These are phyloP conservation scores for Arothron firmamentum DNA, from an alignment of 2,113 vertebrate species.

Conservation along the genomic window DNA sequence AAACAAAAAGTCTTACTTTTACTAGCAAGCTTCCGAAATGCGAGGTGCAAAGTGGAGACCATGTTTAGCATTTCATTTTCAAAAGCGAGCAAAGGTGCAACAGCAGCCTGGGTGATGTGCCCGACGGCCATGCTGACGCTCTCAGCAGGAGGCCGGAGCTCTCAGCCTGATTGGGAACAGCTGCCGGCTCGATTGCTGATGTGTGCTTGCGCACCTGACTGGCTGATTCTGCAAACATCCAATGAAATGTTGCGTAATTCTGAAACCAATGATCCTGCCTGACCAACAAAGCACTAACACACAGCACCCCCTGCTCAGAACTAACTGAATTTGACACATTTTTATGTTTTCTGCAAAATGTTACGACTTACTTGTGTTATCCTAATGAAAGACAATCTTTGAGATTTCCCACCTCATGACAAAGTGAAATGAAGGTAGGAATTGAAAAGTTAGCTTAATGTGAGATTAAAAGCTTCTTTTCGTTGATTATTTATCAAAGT, in stretches of 20 bases:
- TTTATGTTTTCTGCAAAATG: too few relatives aligned
- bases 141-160: slow-evolving; percentile 20
- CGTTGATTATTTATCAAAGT: too few relatives aligned
- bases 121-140: slow-evolving; percentile 13
- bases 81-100: slow-evolving; percentile 12
- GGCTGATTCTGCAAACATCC: not conserved
- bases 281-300: too few relatives aligned
- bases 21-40: slow-evolving; percentile 59
- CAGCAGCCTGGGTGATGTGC: slow-evolving; percentile 6
- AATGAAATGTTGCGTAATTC: too few relatives aligned
- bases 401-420: not conserved
- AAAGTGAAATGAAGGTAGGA: not conserved
- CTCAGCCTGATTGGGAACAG: slow-evolving; percentile 61
- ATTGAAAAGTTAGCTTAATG: too few relatives aligned
- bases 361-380: too few relatives aligned
- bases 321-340: too few relatives aligned
- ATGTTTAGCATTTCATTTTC: slow-evolving; percentile 58
- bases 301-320: too few relatives aligned
- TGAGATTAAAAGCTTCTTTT: too few relatives aligned
- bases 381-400: too few relatives aligned
- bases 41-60: slow-evolving; percentile 56
- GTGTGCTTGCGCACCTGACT: slow-evolving; percentile 21
- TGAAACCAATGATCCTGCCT: too few relatives aligned
- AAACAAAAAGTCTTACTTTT: slow-evolving; percentile 66
- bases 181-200: slow-evolving; percentile 51